A percentile compares a stretch with the other conserved stretches of the same genome.
phyloP scores from a whole-genome alignment of 2,888 invertebrate genomes.

The Tiphia femorata region DNA sequence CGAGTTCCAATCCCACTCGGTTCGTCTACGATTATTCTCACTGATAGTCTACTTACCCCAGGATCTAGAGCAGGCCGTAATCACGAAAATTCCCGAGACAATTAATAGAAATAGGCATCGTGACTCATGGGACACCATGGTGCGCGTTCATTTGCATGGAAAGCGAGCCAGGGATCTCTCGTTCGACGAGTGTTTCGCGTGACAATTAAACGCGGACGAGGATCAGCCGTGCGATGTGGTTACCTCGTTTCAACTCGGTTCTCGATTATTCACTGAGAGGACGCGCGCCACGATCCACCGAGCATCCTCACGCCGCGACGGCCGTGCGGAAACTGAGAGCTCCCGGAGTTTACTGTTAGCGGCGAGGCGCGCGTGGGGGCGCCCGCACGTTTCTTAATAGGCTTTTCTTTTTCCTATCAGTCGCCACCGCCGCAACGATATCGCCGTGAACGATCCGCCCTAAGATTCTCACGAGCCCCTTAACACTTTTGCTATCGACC shows the following conservation, averaged over 20 bases:
- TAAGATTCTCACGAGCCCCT: too few species aligned
- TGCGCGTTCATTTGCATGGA: slow-evolving; percentile 35
- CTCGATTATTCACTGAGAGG: not conserved
- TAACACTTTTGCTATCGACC: too few species aligned
- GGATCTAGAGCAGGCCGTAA: slow-evolving; percentile 47
- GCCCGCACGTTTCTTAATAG: not conserved
- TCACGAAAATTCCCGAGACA: slow-evolving; percentile 31
- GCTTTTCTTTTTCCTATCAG: too few species aligned
- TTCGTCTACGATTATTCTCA: not conserved
- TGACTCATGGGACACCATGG: slow-evolving; percentile 48
- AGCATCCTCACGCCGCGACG: slow-evolving; percentile 31
- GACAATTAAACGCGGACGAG: not conserved
- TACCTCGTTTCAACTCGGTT: not conserved
- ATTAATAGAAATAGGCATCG: slow-evolving; percentile 30
- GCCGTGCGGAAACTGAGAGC: slow-evolving; percentile 46
- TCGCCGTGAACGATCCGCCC: too few species aligned
- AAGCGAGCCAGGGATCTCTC: not conserved
- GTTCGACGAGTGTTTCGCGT: not conserved
- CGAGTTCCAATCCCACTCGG: too few species aligned
- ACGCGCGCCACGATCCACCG: not conserved
- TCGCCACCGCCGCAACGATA: too few species aligned
- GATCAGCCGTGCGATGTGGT: not conserved
- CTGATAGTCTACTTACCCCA: slow-evolving; percentile 57
- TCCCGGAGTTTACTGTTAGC: slow-evolving; percentile 12
- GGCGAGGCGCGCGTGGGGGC: not conserved